phyloP scores from a whole-genome alignment of 2,888 invertebrate species.

The Tubiluchus corallicola region DNA sequence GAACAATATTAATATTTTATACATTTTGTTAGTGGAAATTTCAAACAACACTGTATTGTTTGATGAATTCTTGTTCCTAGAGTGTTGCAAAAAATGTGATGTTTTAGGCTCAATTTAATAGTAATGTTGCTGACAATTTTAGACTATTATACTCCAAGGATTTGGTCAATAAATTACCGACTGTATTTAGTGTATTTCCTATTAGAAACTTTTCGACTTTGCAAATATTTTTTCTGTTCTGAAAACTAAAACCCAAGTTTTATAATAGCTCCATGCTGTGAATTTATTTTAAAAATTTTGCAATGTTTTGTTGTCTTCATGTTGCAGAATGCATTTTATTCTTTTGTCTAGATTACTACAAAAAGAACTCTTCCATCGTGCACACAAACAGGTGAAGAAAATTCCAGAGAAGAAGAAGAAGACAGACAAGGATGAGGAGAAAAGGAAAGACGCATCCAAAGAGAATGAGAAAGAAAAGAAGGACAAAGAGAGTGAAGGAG shows the following conservation, averaged over 20 bases:
- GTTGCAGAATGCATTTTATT: background rate
- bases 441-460: background rate
- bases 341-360: conserved; percentile 1
- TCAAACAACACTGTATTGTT: too few species aligned
- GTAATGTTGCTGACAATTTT: too few species aligned
- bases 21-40: too few species aligned
- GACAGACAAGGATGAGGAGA: background rate
- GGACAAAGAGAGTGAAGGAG: background rate
- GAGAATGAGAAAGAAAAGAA: conserved; percentile 1
- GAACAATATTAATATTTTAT: too few species aligned
- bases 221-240: too few species aligned
- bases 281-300: background rate
- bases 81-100: too few species aligned
- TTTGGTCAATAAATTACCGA: conserved; percentile 1
- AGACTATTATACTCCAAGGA: too few species aligned
- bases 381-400: background rate
- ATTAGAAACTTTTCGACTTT: too few species aligned
- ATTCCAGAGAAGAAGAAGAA: background rate
- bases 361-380: background rate
- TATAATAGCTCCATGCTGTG: background rate
- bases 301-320: background rate
- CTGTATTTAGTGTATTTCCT: too few species aligned
- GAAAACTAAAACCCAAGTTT: background rate
- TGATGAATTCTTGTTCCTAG: too few species aligned
- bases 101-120: too few species aligned